Base-by-base conservation (phyloP, 2,888 invertebrate species). In the Aspidiotus destructor region DNA sequence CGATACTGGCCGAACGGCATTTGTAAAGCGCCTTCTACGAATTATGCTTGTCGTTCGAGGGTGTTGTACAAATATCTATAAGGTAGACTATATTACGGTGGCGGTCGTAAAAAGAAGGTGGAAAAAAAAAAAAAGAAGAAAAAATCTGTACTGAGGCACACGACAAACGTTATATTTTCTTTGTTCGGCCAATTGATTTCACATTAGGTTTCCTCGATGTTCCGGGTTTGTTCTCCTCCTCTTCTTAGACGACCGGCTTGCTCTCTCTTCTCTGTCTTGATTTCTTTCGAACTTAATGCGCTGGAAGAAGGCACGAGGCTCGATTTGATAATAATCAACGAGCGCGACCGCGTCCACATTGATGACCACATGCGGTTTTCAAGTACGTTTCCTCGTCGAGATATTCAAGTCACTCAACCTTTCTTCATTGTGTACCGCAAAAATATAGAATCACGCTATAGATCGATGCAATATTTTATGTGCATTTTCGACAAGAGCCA, bases 321-420 rank as follows among this genome's bases (percentile, higher is more conserved):
- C 40, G 65, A 41, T 57, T 65, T 42, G 65, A 65, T 65, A 65
- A 65, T 65, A 48, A 65, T 65, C 65, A 28, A 28, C 28, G 28
- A 28, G 28, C 28, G 28, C 28, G 28, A 5, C 28, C 41, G 58
- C 65, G 48, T 58, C 65, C 42, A 48, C 57, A 58, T 65, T 57
- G 65, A 65, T 65, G 65, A 65, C 65, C 65, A 65, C 65, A 65
- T 65, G 65, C 58, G 65, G 65, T 65, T 65, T 65, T 65, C 57
- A 58, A 58, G 65, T 65, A 58, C 65, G 58, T 65, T 57, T 58
- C 42, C 65, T 65, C 58, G 58, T 52, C 41, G 42, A 64, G 64
- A 28, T 28, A 28, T 28, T 28, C 28, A 28, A 48, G 48, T 48
- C 48, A 48, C 48, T 48, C n/a, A 11, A 48, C 10, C 48, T n/a